Conservation (phyloP, 1,140 invertebrate genomes). For the Drosophila nannoptera region DNA sequence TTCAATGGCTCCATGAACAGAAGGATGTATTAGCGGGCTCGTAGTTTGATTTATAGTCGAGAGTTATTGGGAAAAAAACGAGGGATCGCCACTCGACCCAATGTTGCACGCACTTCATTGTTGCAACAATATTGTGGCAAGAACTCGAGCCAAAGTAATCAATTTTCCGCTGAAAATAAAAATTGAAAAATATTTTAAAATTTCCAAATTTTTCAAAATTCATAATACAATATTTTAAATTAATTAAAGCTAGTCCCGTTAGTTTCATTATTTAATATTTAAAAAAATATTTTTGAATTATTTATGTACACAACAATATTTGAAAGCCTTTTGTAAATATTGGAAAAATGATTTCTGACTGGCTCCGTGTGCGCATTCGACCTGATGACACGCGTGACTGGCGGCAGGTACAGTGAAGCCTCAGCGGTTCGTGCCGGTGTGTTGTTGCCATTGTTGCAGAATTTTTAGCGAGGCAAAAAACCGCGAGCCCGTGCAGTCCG, state of each 20-base stretch:
- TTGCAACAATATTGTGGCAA: constrained; percentile 1
- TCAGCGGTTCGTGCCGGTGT: constrained; percentile 3
- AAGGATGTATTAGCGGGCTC: constrained; percentile 14
- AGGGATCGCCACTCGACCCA: constrained; percentile 24
- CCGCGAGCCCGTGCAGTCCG: constrained; percentile 1
- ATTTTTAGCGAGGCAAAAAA: constrained; percentile 36
- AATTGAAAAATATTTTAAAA: neutral
- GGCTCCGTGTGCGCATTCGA: no score
- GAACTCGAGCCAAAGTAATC: neutral
- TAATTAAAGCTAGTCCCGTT: no score
- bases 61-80: constrained; percentile 45
- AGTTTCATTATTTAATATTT: no score
- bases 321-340: no score
- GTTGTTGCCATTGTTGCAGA: constrained; percentile 29
- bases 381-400: neutral
- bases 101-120: constrained; percentile 15
- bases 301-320: no score
- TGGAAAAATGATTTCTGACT: no score
- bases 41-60: constrained; percentile 59
- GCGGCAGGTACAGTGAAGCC: constrained; percentile 11
- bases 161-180: neutral
- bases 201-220: no score
- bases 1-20: constrained; percentile 47
- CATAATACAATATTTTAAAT: neutral
- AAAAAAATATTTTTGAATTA: no score